A percentile compares a stretch with the other conserved stretches of the same genome.
phyloP scores from a whole-genome alignment of 2,888 invertebrate genomes.

The Drosophila koepferae region DNA sequence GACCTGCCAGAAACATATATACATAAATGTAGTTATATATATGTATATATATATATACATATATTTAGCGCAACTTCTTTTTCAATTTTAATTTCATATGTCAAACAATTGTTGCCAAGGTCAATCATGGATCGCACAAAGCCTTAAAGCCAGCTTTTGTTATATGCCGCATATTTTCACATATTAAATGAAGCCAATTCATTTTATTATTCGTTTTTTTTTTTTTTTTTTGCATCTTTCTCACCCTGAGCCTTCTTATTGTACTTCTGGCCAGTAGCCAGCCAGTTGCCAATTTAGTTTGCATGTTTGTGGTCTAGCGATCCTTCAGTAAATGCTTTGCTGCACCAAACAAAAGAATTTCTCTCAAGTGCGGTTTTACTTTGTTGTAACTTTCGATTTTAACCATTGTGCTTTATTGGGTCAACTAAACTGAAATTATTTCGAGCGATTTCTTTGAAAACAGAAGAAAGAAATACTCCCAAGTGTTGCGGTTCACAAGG shows the following conservation, averaged over 20 bases:
- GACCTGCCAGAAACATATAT: constrained; percentile 49
- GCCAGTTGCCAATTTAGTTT: constrained; percentile 44
- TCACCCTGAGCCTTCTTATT: constrained; percentile 19
- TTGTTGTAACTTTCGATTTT: constrained; percentile 70
- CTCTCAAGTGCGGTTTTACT: constrained; percentile 53
- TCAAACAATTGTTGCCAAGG: constrained; percentile 79
- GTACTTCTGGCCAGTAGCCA: constrained; percentile 17
- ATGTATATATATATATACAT: too few species aligned
- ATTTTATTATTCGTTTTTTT: background rate
- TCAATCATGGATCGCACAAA: constrained; percentile 57
- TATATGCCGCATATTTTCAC: constrained; percentile 23
- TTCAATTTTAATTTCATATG: constrained; percentile 34
- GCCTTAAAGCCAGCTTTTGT: constrained; percentile 30
- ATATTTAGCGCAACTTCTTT: background rate
- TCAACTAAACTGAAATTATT: constrained; percentile 36
- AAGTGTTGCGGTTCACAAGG: background rate
- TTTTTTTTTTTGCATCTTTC: background rate
- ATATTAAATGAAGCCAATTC: constrained; percentile 4
- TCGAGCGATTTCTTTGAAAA: constrained; percentile 22
- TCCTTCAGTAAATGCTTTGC: constrained; percentile 24
- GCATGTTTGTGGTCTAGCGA: constrained; percentile 77
- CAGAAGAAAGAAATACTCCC: background rate
- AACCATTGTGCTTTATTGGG: constrained; percentile 56
- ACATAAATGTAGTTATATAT: background rate
- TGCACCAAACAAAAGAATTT: constrained; percentile 24